Evolutionary conservation across 1,140 invertebrate genomes (phyloP).

Genomic region (Euborellia annulipes): DNA sequence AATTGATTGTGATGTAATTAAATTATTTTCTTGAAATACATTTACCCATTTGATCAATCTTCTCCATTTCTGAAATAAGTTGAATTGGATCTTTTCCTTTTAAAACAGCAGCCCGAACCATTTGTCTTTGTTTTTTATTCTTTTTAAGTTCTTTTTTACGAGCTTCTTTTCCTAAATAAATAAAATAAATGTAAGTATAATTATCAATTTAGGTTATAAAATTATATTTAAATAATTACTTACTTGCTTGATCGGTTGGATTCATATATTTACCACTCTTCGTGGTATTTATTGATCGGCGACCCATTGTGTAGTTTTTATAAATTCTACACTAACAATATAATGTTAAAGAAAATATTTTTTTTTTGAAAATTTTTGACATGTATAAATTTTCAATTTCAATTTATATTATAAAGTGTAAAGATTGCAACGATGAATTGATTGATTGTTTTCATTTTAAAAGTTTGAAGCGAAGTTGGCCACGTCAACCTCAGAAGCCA

Average conservation of each 20-base stretch:
- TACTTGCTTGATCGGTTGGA: slow-evolving; percentile 94
- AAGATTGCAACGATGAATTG: too few species aligned
- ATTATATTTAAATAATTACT: slow-evolving; percentile 34
- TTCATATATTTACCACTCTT: slow-evolving; percentile 99
- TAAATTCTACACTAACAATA: too few species aligned
- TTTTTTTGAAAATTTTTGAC: too few species aligned
- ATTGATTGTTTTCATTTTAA: too few species aligned
- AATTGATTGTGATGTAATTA: too few species aligned
- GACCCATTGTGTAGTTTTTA: slow-evolving; percentile 54
- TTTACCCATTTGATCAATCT: slow-evolving; percentile 94
- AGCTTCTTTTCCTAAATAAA: slow-evolving; percentile 78
- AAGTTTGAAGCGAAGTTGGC: too few species aligned
- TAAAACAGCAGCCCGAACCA: slow-evolving; percentile 88
- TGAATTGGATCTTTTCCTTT: slow-evolving; percentile 95
- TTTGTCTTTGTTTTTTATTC: slow-evolving; percentile 90
- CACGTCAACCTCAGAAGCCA: too few species aligned
- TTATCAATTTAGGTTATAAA: neutral
- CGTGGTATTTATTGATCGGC: slow-evolving; percentile 92
- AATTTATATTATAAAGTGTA: too few species aligned
- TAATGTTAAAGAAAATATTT: too few species aligned
- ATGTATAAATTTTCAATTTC: too few species aligned
- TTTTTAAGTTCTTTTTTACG: slow-evolving; percentile 95
- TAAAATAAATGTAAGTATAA: slow-evolving; percentile 11
- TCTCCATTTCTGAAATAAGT: slow-evolving; percentile 88
- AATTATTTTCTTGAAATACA: too few species aligned